Percentiles rank a stretch among this genome's conserved stretches.
These are phyloP conservation scores for Motacilla alba DNA, from an alignment of 2,113 vertebrate species.

Conservation along the genomic window DNA sequence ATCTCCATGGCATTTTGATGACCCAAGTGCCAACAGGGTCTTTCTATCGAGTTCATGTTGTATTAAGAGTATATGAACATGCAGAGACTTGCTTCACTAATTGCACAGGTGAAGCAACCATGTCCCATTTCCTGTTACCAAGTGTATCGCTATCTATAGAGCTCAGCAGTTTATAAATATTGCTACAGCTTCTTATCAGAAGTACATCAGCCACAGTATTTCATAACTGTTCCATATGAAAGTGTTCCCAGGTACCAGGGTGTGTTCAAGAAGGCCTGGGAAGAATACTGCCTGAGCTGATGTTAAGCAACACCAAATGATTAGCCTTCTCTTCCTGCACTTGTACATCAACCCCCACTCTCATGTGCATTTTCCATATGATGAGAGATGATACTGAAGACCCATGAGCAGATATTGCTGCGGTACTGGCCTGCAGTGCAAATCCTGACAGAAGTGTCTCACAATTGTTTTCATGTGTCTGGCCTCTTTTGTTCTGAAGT, in stretches of 20 bases:
- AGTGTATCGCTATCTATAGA: background rate
- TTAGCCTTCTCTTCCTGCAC: background rate
- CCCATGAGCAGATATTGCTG: background rate
- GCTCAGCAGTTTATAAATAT: background rate
- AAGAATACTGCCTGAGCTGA: background rate
- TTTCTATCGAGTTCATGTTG: background rate
- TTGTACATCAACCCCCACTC: rapidly evolving
- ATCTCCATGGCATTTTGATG: background rate
- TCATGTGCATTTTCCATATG: background rate
- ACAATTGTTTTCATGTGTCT: background rate
- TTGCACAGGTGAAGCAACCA: background rate
- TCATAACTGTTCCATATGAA: background rate
- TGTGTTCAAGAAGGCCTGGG: background rate
- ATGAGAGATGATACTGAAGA: background rate
- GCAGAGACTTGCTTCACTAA: background rate
- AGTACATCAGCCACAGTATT: background rate
- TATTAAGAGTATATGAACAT: background rate
- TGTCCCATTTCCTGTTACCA: background rate
- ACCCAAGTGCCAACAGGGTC: background rate
- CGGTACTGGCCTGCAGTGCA: background rate
- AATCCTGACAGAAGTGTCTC: background rate
- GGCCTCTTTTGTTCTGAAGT: background rate
- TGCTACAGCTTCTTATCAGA: background rate
- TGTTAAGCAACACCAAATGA: background rate
- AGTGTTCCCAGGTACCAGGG: background rate